Evolutionary conservation across 2,797 vertebrate genomes (phyloP).

Genomic region (Falco peregrinus): DNA sequence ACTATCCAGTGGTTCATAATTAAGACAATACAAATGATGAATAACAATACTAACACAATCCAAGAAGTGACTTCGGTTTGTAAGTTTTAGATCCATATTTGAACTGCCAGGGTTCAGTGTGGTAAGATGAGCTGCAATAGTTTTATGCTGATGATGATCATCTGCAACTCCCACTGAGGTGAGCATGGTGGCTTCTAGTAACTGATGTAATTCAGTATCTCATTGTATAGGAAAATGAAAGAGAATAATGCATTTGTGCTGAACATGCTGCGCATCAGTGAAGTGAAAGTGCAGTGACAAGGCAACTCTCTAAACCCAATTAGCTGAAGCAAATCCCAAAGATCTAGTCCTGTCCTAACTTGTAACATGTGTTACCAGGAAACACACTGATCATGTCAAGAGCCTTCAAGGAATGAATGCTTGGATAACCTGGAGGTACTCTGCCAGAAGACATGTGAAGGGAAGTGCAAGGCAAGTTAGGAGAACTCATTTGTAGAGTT

Average conservation of each 20-base stretch:
- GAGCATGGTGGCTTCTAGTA: background rate
- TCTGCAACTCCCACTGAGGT: background rate
- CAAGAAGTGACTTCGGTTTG: background rate
- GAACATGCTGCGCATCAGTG: background rate
- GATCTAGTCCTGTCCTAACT: background rate
- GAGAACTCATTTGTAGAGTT: background rate
- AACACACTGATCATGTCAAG: background rate
- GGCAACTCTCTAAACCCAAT: constrained; percentile 20
- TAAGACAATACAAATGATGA: background rate
- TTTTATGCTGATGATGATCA: background rate
- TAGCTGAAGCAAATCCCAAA: constrained; percentile 10
- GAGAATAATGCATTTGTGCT: background rate
- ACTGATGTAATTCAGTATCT: background rate
- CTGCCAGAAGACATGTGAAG: background rate
- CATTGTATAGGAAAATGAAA: constrained; percentile 9
- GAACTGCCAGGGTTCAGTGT: background rate
- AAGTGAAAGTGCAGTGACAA: background rate
- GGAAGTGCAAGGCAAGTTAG: background rate
- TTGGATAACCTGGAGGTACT: background rate
- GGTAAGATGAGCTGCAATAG: background rate
- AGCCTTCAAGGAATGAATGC: background rate
- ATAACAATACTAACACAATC: background rate
- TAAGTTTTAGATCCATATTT: background rate
- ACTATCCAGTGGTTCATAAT: background rate
- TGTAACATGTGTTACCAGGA: constrained; percentile 6